A percentile compares a stretch with the other conserved stretches of the same genome.
Conservation (phyloP, 2,888 invertebrate genomes). For the Drosophila pseudotalamancana region DNA sequence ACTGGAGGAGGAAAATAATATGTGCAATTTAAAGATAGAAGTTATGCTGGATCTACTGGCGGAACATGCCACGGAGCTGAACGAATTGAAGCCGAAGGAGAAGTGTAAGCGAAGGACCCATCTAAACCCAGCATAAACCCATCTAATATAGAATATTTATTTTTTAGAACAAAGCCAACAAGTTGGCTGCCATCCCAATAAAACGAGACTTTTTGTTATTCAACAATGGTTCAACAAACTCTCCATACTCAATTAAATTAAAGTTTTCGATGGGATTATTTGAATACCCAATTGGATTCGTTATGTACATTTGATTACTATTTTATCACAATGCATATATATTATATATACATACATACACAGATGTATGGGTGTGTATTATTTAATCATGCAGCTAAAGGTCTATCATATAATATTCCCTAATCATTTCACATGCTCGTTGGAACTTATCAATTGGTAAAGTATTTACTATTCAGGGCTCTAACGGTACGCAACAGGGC, state of each 20-base stretch:
- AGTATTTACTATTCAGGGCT: slow-evolving; percentile 44
- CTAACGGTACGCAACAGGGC: slow-evolving; percentile 13
- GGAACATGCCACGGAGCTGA: slow-evolving; percentile 81
- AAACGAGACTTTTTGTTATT: too few species aligned
- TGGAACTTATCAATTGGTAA: slow-evolving; percentile 48
- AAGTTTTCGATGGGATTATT: slow-evolving; percentile 2
- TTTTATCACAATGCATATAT: slow-evolving; percentile 3
- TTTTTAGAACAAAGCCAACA: not conserved
- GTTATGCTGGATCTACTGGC: slow-evolving; percentile 83
- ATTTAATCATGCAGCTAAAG: slow-evolving; percentile 30
- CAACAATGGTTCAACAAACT: slow-evolving; percentile 2
- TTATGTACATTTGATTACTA: not conserved
- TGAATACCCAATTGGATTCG: slow-evolving; percentile 4
- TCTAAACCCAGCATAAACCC: too few species aligned
- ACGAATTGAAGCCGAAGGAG: slow-evolving; percentile 65
- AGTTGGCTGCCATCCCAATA: not conserved
- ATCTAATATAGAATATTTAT: not conserved
- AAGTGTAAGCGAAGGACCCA: slow-evolving; percentile 54
- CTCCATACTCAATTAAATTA: not conserved
- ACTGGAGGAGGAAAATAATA: slow-evolving; percentile 83
- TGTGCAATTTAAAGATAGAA: slow-evolving; percentile 83
- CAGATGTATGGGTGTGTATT: too few species aligned
- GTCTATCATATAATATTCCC: slow-evolving; percentile 14
- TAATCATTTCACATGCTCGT: slow-evolving; percentile 47
- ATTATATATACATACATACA: too few species aligned